Base-by-base conservation (phyloP, 2,888 invertebrate species). In the Monochamus alternatus region DNA sequence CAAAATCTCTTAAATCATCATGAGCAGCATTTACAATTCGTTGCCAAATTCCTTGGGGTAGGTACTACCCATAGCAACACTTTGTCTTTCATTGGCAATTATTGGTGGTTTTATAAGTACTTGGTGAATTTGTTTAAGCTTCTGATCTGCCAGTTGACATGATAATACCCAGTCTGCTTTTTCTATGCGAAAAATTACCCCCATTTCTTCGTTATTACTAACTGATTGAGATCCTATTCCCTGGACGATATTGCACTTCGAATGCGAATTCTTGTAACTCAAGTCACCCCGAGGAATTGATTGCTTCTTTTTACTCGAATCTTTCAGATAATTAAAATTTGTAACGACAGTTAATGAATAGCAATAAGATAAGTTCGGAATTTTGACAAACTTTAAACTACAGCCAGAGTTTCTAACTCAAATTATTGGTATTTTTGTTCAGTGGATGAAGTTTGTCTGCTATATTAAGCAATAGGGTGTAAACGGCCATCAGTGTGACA, bases 1-100 rank as follows among this genome's bases (percentile, higher is more conserved):
- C 87, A 73, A 88, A 85, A 77, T 89, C 87, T 12, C 87, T 87
- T 22, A 85, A 78, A 31, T 88, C 87, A 68, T 89, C 88, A 71
- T 89, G 88, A 65, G 85, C 85, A 63, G 82, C 78, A 60, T 72
- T 69, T 3, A 80, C 67, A 9, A 80, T 73, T 38, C 63, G 71
- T 12, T 82, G 81, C 22, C 85, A 84, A 32, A 87, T 81, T 74
- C 85, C 83, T 79, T 80, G 78, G 2, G 87, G 86, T 10, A 22
- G 1, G 22, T 22, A 87, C 86, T 1, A 86, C 84, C 84, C 86
- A 86, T 63, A 80, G 73, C 73, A 79, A 38, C 60, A 67, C 67
- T 44, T 47, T 76, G 9, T 65, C 76, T 62, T 69, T 80, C 75
- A 58, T 68, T 5, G 44, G 78, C 80, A n/a, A 68, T 77, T 69